Base-by-base conservation (phyloP, 2,888 invertebrate species). In the Tridacna gigas region DNA sequence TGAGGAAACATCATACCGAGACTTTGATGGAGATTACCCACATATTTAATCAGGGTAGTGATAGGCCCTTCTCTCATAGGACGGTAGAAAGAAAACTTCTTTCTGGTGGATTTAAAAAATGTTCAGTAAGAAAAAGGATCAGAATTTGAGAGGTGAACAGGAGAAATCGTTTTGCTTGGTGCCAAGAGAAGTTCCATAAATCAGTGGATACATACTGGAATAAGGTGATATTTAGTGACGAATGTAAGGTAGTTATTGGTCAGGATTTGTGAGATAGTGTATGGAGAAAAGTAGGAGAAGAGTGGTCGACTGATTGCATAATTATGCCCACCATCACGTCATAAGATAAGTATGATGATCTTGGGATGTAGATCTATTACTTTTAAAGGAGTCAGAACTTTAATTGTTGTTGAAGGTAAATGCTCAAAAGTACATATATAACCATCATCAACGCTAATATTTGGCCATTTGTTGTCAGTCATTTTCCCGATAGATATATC, bases 301-400 rank as follows among this genome's bases (percentile, higher is more conserved):
- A 51, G 51, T 18, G 18, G 51, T 51, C 18, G 51, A 51, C 51
- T 13, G 51, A 51, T 51, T 51, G 51, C 51, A 18, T 51, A 51
- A n/a, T n/a, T n/a, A n/a, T n/a, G n/a, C n/a, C n/a, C n/a, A n/a
- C n/a, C n/a, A n/a, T n/a, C n/a, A n/a, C n/a, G n/a, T n/a, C n/a
- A n/a, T n/a, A n/a, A n/a, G n/a, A 37, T 69, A 45, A 69, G 45
- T 45, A 20, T 47, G 11, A 65, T 69, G 45, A 69, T 47, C 5
- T 47, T 13, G 47, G 69, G 69, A 45, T 69, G 45, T 18, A n/a
- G n/a, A n/a, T n/a, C n/a, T n/a, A 69, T 75, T 12, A 75, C 11
- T n/a, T 69, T 28, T 47, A 11, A 69, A 9, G 47, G 45, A 3
- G 47, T 69, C 28, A 45, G 69, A 28, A 69, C 69, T 28, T 9